These are phyloP conservation scores for Tetragonula carbonaria DNA, from an alignment of 2,888 invertebrate genomes.

Conservation along the genomic window DNA sequence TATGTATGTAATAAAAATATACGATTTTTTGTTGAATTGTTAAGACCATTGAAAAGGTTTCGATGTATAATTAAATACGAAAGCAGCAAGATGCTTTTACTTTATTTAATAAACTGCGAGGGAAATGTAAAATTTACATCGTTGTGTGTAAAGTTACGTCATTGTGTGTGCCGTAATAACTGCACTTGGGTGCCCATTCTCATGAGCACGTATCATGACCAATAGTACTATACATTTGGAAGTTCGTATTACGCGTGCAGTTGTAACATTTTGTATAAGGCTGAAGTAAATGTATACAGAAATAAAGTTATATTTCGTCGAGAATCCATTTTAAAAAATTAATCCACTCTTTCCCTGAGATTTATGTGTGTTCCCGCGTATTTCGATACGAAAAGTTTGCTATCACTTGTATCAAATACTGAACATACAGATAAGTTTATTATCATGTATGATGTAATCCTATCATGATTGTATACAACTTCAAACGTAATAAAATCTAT, in stretches of 20 bases:
- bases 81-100: not conserved
- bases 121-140: slow-evolving; percentile 1
- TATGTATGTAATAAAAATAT: slow-evolving; percentile 13
- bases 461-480: not conserved
- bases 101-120: slow-evolving; percentile 8
- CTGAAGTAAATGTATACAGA: slow-evolving; percentile 71
- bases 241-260: slow-evolving; percentile 64
- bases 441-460: not conserved
- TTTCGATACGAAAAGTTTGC: not conserved
- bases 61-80: slow-evolving; percentile 25
- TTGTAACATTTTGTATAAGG: slow-evolving; percentile 77
- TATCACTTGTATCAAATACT: not conserved
- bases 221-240: slow-evolving; percentile 62
- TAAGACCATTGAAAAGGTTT: slow-evolving; percentile 20
- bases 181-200: slow-evolving; percentile 45
- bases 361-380: not conserved
- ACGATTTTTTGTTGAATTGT: slow-evolving; percentile 28
- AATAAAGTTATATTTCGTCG: slow-evolving; percentile 73
- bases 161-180: slow-evolving; percentile 44
- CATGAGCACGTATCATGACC: slow-evolving; percentile 48
- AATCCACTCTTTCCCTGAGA: not conserved
- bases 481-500: not conserved
- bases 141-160: slow-evolving; percentile 25
- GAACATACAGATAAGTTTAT: slow-evolving; percentile 17
- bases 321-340: slow-evolving; percentile 11